Conservation (phyloP, 2,888 invertebrate species). For the Candidula unifasciata region DNA sequence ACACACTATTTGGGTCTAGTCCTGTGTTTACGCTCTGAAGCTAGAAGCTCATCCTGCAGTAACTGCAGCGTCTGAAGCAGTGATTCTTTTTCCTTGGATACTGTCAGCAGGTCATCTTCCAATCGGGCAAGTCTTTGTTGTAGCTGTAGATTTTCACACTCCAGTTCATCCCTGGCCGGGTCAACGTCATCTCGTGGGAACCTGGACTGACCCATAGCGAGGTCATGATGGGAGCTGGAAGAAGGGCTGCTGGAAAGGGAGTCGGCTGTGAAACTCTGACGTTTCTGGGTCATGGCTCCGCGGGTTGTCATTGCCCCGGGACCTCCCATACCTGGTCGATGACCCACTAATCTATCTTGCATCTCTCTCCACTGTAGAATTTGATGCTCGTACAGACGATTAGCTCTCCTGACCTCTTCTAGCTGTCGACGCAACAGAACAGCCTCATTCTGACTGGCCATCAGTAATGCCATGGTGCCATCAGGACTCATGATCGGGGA, state of each 20-base stretch:
- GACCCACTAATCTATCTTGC: slow-evolving; percentile 27
- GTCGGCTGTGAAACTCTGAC: slow-evolving; percentile 30
- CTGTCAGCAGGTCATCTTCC: slow-evolving; percentile 63
- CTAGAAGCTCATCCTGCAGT: slow-evolving; percentile 69
- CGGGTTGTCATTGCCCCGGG: neutral
- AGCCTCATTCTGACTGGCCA: slow-evolving; percentile 55
- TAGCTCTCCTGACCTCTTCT: slow-evolving; percentile 53
- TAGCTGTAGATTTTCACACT: slow-evolving; percentile 62
- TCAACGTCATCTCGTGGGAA: slow-evolving; percentile 34
- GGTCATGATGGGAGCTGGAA: neutral
- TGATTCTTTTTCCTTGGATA: slow-evolving; percentile 66
- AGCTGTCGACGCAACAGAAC: slow-evolving; percentile 53
- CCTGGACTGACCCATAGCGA: neutral
- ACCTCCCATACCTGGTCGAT: slow-evolving; percentile 37
- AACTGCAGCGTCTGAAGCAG: slow-evolving; percentile 65
- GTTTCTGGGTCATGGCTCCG: neutral
- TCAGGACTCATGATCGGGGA: slow-evolving; percentile 51
- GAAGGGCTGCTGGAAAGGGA: slow-evolving; percentile 24
- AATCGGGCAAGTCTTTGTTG: slow-evolving; percentile 60
- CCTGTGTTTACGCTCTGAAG: slow-evolving; percentile 61
- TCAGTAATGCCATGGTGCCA: slow-evolving; percentile 51
- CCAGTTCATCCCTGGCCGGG: slow-evolving; percentile 50
- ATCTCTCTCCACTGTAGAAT: slow-evolving; percentile 51
- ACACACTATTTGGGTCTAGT: slow-evolving; percentile 32
- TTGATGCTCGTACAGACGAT: slow-evolving; percentile 54